phyloP scores from a whole-genome alignment of 2,113 vertebrate genomes.

The Setophaga kirtlandii region DNA sequence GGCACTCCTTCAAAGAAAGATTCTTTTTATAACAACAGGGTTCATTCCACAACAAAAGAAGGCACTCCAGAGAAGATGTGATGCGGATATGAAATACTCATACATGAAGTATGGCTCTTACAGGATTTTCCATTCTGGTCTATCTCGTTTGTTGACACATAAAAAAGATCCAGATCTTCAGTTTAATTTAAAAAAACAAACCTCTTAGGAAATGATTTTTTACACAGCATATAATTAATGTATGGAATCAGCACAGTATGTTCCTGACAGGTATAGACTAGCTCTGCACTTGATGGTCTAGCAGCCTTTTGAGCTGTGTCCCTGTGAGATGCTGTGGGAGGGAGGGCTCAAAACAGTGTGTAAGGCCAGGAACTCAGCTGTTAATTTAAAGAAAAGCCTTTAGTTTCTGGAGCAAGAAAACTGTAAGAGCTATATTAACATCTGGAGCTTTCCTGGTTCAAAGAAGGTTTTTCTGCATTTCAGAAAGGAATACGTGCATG shows the following conservation, averaged over 20 bases:
- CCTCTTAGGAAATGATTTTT: conserved; percentile 19
- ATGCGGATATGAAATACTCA: background rate
- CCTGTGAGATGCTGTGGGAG: background rate
- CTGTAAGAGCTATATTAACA: background rate
- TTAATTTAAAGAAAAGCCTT: background rate
- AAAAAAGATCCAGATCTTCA: background rate
- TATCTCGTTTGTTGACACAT: background rate
- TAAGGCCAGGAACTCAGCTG: background rate
- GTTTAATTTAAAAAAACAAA: background rate
- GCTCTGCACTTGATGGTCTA: background rate
- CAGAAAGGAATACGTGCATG: background rate
- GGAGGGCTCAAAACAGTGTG: background rate
- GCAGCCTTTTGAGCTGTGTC: background rate
- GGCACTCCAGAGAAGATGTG: background rate
- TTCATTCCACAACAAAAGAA: background rate
- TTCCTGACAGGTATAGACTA: conserved; percentile 13
- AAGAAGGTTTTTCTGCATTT: background rate
- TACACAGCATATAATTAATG: background rate
- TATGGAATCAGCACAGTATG: background rate
- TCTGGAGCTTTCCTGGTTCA: background rate
- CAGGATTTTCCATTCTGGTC: background rate
- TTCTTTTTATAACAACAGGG: background rate
- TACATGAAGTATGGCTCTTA: background rate
- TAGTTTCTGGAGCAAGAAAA: background rate
- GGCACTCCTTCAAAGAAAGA: background rate